Evolutionary conservation across 2,797 vertebrate species (phyloP).

Genomic region (Arnoldichthys spilopterus): DNA sequence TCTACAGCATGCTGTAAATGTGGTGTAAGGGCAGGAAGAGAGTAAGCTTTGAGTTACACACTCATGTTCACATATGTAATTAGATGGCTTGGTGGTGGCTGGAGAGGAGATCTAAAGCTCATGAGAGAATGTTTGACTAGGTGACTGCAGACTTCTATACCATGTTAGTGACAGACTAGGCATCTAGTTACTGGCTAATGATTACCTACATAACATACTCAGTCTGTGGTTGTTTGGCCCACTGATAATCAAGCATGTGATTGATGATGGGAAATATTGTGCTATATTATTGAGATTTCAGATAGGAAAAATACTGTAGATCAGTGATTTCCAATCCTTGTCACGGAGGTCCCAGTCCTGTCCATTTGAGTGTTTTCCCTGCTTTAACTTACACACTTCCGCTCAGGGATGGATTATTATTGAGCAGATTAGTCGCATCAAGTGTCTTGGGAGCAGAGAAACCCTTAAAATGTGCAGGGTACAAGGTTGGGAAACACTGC

Average conservation of each 20-base stretch:
- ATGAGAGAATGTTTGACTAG: slow-evolving; percentile 22
- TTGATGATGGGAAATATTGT: background rate
- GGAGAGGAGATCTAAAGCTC: slow-evolving; percentile 26
- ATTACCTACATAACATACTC: background rate
- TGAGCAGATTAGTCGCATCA: no score
- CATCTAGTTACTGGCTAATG: background rate
- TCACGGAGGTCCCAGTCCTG: no score
- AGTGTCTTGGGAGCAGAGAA: no score
- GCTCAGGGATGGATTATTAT: no score
- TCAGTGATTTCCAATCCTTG: no score
- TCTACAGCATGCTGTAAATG: slow-evolving; percentile 10
- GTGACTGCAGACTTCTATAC: background rate
- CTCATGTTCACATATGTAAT: slow-evolving; percentile 36
- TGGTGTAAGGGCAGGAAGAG: slow-evolving; percentile 38
- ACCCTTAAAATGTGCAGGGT: no score
- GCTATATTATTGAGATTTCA: background rate
- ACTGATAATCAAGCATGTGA: background rate
- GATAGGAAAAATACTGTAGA: no score
- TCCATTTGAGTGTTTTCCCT: no score
- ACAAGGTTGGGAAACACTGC: background rate
- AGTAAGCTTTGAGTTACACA: slow-evolving; percentile 46
- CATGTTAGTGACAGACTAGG: background rate
- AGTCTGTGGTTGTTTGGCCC: background rate
- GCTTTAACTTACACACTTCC: no score
- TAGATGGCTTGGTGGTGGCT: slow-evolving; percentile 14